phyloP scores from a whole-genome alignment of 1,140 invertebrate species.

The Penaeus japonicus region DNA sequence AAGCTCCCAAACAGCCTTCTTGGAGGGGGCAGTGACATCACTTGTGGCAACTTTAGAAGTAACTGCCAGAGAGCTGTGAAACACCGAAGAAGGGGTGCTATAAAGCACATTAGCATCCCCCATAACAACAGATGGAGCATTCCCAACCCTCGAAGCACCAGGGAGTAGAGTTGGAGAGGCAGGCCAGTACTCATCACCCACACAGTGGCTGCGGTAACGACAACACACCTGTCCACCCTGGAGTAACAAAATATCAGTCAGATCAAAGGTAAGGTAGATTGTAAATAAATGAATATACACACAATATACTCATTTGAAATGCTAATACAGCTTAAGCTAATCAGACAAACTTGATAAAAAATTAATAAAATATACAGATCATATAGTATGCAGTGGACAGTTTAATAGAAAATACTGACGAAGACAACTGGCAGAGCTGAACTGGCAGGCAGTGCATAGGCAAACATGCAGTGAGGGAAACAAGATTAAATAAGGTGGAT shows the following conservation, averaged over 20 bases:
- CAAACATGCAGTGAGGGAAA: constrained; percentile 23
- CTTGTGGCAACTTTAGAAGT: constrained; percentile 25
- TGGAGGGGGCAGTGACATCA: neutral
- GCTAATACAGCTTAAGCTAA: neutral
- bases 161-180: constrained; percentile 21
- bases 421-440: neutral
- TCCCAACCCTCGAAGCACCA: constrained; percentile 48
- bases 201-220: constrained; percentile 44
- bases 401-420: neutral
- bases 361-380: neutral
- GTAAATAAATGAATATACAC: constrained; percentile 16
- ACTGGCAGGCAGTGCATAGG: constrained; percentile 40
- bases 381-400: no score
- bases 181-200: constrained; percentile 38
- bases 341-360: neutral
- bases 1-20: neutral
- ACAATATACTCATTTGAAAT: neutral
- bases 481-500: neutral
- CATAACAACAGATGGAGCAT: constrained; percentile 27
- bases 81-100: constrained; percentile 32
- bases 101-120: constrained; percentile 31
- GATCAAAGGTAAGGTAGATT: neutral
- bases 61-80: constrained; percentile 44
- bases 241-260: neutral
- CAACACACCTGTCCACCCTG: constrained; percentile 55